Base-by-base conservation (phyloP, 2,888 invertebrate species). In the Apocheima hispidaria region DNA sequence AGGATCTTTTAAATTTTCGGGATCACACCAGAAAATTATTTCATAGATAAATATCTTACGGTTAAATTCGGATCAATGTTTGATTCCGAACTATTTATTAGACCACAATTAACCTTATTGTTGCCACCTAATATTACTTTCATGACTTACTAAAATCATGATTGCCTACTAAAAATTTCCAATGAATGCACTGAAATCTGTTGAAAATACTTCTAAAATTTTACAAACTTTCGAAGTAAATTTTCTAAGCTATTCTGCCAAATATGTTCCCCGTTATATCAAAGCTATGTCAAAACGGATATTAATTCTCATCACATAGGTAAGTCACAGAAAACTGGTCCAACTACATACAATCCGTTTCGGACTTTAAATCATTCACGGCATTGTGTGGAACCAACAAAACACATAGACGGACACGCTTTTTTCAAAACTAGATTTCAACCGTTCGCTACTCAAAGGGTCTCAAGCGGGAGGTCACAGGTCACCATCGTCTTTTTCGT, bases 381-480 rank as follows among this genome's bases (percentile, higher is more conserved):
- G 76, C 77, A 71, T 81, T 82, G 82, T 83, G 68, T 76, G 69
- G 72, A 58, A 41, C 61, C 64, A 75, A 83, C 81, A 82, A 75
- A 77, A 78, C 77, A 83, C 68, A 83, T 40, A 69, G 65, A 61
- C 65, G 75, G 86, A 86, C 89, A 88, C 77, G 84, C 86, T 90
- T 91, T 90, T 90, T 90, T 86, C 76, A 79, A 80, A 92, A 90
- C 91, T 86, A 89, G 90, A 88, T 87, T 85, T 75, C 77, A 84
- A 86, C 85, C 84, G 83, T 86, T 85, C 73, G 63, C 67, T 69
- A 61, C 69, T 78, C 85, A 86, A 88, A 86, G 86, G 87, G 86
- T 74, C 83, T 77, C 66, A 40, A 54, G 50, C 55, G 51, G 70
- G 74, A 82, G 92, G 91, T 90, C 90, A 84, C 59, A 81, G 92